A percentile compares a stretch with the other conserved stretches of the same genome.
Evolutionary conservation across 2,888 invertebrate genomes (phyloP).

Genomic region (Chesias legatella): DNA sequence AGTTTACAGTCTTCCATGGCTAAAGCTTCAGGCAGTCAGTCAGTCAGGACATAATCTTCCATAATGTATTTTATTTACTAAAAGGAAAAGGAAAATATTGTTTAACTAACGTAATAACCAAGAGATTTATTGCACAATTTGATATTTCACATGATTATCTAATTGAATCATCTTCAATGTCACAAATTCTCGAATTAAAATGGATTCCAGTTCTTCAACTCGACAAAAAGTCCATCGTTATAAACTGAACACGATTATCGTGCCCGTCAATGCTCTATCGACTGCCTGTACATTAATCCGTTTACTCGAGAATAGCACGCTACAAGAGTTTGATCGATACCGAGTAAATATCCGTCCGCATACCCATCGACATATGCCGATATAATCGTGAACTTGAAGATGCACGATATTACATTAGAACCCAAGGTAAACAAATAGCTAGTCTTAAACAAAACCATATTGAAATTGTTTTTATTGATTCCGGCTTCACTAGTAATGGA

Average conservation of each 20-base stretch:
- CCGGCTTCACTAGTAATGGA: too few species aligned
- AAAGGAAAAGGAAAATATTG: too few species aligned
- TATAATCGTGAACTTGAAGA: slow-evolving; percentile 18
- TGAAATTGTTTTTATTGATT: too few species aligned
- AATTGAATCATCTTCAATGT: slow-evolving; percentile 6
- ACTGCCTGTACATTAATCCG: slow-evolving; percentile 46
- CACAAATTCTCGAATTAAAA: slow-evolving; percentile 1
- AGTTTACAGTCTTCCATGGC: too few species aligned
- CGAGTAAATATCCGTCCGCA: slow-evolving; percentile 8
- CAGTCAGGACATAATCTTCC: too few species aligned
- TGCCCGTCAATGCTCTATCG: slow-evolving; percentile 49
- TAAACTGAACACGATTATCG: slow-evolving; percentile 51
- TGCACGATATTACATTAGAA: slow-evolving; percentile 1
- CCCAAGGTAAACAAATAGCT: too few species aligned
- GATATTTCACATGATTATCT: background rate
- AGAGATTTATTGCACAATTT: too few species aligned
- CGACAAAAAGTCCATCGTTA: slow-evolving; percentile 29
- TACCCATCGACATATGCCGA: slow-evolving; percentile 15
- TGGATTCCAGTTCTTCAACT: slow-evolving; percentile 16
- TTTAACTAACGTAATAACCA: too few species aligned
- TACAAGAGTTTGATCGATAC: slow-evolving; percentile 62
- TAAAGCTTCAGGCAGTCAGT: too few species aligned
- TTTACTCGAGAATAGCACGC: slow-evolving; percentile 51
- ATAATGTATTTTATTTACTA: too few species aligned
- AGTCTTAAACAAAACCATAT: too few species aligned